Evolutionary conservation across 2,888 invertebrate species (phyloP).

Genomic region (Kryphioiulus occultus): DNA sequence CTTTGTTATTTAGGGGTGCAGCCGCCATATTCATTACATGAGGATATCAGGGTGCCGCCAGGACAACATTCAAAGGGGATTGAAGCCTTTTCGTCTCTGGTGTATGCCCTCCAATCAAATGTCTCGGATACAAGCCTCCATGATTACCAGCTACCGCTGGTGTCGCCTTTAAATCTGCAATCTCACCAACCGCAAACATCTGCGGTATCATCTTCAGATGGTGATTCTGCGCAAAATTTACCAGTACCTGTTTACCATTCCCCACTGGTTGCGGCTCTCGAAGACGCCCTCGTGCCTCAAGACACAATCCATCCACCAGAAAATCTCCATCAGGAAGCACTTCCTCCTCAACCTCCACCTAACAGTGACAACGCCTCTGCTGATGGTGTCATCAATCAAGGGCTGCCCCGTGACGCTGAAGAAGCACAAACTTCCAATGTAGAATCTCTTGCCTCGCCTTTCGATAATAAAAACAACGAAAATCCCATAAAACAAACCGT

Average conservation of each 20-base stretch:
- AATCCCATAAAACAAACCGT: neutral
- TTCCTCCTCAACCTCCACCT: slow-evolving; percentile 20
- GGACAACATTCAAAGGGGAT: neutral
- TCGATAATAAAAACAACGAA: neutral
- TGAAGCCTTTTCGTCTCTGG: slow-evolving; percentile 37
- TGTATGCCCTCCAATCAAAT: slow-evolving; percentile 35
- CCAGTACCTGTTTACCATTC: neutral
- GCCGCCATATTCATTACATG: neutral
- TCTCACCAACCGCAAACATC: slow-evolving; percentile 24
- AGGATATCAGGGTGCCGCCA: neutral
- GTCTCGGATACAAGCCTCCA: neutral
- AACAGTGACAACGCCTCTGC: neutral
- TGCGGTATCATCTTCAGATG: slow-evolving; percentile 37
- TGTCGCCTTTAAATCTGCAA: neutral
- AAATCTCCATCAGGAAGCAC: slow-evolving; percentile 2
- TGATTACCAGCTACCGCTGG: neutral
- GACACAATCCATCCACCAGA: slow-evolving; percentile 1
- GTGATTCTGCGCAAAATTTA: neutral
- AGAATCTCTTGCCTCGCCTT: neutral
- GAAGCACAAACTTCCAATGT: neutral
- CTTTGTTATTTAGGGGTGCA: slow-evolving; percentile 34
- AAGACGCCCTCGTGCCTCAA: slow-evolving; percentile 27
- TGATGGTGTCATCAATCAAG: neutral
- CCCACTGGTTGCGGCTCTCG: neutral
- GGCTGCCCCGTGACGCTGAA: neutral